phyloP scores from a whole-genome alignment of 2,797 vertebrate species.

The Cynodonichthys magdalenae region DNA sequence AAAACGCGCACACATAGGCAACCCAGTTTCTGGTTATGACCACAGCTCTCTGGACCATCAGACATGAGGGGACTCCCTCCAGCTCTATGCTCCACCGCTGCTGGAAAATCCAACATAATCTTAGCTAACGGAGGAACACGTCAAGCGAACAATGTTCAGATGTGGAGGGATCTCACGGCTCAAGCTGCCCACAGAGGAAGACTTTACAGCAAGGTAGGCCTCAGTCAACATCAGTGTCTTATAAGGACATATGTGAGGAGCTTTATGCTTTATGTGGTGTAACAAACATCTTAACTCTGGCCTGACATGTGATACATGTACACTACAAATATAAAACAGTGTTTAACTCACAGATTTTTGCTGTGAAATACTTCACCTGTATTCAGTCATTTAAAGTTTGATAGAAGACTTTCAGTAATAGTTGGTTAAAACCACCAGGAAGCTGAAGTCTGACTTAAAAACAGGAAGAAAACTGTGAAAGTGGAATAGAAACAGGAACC shows the following conservation, averaged over 20 bases:
- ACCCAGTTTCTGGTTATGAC: slow-evolving; percentile 67
- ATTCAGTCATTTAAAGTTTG: slow-evolving; percentile 5
- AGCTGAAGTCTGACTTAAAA: slow-evolving; percentile 22
- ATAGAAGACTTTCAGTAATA: slow-evolving; percentile 15
- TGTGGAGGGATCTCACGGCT: slow-evolving; percentile 12
- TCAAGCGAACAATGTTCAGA: slow-evolving; percentile 25
- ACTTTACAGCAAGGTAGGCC: slow-evolving; percentile 38
- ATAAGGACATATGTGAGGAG: not conserved
- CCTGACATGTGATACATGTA: slow-evolving; percentile 2
- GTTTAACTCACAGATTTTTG: not conserved
- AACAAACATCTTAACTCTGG: not conserved
- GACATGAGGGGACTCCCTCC: slow-evolving; percentile 32
- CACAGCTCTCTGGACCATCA: slow-evolving; percentile 60
- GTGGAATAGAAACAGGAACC: not conserved
- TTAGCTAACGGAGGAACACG: slow-evolving; percentile 2
- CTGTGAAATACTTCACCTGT: not conserved
- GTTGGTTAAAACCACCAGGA: slow-evolving; percentile 14
- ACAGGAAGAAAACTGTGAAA: slow-evolving; percentile 19
- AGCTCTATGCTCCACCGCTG: slow-evolving; percentile 12
- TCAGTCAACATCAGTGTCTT: not conserved
- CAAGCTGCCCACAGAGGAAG: slow-evolving; percentile 6
- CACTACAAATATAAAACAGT: not conserved
- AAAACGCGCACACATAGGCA: slow-evolving; percentile 27
- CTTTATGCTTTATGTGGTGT: not conserved
- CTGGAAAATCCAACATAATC: slow-evolving; percentile 20